These are phyloP conservation scores for Buphagus erythrorhynchus DNA, from an alignment of 2,797 vertebrate species.

Conservation along the genomic window DNA sequence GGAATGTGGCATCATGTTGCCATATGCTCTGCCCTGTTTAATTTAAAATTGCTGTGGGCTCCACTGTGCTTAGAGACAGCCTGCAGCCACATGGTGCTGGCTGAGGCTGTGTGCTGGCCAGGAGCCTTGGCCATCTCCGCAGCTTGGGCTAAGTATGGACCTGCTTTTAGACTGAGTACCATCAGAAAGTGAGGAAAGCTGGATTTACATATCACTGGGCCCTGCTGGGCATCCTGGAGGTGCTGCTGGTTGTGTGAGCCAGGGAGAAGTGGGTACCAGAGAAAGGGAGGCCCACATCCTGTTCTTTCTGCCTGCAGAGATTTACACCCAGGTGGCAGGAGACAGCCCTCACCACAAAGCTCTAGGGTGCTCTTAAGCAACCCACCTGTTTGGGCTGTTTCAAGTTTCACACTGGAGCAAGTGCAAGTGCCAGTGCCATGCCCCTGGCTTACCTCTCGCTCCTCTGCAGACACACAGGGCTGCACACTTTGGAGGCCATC, in stretches of 20 bases:
- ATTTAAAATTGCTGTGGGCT: background rate
- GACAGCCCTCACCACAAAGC: background rate
- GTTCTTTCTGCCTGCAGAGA: background rate
- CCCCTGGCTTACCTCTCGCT: background rate
- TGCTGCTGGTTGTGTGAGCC: background rate
- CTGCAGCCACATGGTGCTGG: background rate
- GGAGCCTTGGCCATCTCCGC: background rate
- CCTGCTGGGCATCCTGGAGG: background rate
- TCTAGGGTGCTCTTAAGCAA: background rate
- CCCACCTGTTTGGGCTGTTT: background rate
- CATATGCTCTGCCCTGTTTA: background rate
- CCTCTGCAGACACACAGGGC: background rate
- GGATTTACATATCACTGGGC: fast-evolving
- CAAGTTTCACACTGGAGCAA: background rate
- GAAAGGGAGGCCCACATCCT: background rate
- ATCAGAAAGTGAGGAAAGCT: background rate
- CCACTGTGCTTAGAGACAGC: background rate
- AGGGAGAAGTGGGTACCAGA: background rate
- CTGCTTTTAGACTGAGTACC: background rate
- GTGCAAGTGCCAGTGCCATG: background rate
- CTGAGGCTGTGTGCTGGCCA: background rate
- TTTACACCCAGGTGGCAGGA: background rate
- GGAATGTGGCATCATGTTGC: background rate
- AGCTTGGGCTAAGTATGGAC: background rate
- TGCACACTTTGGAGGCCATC: background rate